Base-by-base conservation (phyloP, 2,113 vertebrate species). In the Pelmatolapia mariae region DNA sequence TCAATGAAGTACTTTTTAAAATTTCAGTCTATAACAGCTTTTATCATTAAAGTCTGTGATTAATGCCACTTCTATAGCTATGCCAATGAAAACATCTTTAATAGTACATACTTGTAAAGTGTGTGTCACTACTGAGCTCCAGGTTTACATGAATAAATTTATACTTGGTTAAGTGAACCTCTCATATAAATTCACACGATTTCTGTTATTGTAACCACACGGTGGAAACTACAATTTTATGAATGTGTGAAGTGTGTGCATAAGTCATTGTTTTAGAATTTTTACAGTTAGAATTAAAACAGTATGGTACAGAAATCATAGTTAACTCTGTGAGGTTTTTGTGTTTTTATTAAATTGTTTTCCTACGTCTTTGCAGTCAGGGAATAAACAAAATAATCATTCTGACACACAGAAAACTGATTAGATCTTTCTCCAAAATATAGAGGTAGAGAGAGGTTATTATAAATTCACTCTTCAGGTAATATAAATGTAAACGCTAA, bases 71-170 rank as follows among this genome's bases (percentile, higher is more conserved):
- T 71, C 1, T 24, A 24, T 24, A 71, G 36, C 5, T 24, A 66
- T 66, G 33, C 61, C 61, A 66, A 66, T 66, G 66, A 71, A 24
- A 43, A 43, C n/a, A 6, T 6, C 12, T 43, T 22, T 15, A 71
- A 71, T 71, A 40, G 36, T 71, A 43, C 38, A 66, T 66, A 66
- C 7, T 66, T 66, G 7, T 66, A 24, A 71, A 43, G 38, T 71
- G 38, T 24, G 0, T 43, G 38, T 71, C 12, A 24, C 38, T 43
- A 71, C 38, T 43, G 68, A 2, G 13, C 40, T 76, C 15, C 24
- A 29, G 6, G 40, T 76, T 76, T 47, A 66, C 19, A 66, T 66
- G 6, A 66, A 19, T 76, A 29, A 11, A 29, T 76, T 76, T 19
- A 29, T 76, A 7, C 22, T 24, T 26, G 22, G 22, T 45, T 18